These are phyloP conservation scores for Vollenhovia emeryi DNA, from an alignment of 1,140 invertebrate species.

Conservation along the genomic window DNA sequence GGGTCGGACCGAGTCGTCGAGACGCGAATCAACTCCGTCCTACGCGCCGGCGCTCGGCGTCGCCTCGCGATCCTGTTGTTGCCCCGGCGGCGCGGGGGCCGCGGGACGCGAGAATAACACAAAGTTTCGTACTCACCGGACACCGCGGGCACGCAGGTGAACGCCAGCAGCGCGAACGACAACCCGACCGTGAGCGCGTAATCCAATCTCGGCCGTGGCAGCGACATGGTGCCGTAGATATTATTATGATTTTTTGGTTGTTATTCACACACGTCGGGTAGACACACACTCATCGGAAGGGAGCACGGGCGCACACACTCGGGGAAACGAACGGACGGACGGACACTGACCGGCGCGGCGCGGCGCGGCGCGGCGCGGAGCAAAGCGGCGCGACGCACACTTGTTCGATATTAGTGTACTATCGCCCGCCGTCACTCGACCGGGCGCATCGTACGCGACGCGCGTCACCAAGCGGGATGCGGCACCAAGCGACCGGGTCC, in stretches of 20 bases:
- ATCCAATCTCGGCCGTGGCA: conserved; percentile 82
- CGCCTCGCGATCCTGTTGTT: conserved; percentile 79
- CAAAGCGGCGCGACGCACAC: conserved; percentile 58
- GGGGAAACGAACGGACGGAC: conserved; percentile 23
- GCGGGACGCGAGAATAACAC: not conserved
- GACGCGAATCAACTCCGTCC: not conserved
- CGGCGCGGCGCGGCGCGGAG: no score
- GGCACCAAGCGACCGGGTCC: conserved; percentile 53
- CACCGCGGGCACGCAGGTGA: conserved; percentile 69
- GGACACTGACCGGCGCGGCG: conserved; percentile 60
- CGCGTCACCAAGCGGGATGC: conserved; percentile 60
- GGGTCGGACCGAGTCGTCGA: no score
- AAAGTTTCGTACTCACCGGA: conserved; percentile 74
- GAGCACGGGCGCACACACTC: conserved; percentile 77
- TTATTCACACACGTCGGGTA: conserved; percentile 76
- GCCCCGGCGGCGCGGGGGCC: no score
- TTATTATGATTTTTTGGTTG: not conserved
- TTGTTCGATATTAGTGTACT: conserved; percentile 46
- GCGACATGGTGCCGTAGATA: conserved; percentile 78
- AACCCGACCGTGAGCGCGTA: conserved; percentile 74
- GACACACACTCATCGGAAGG: conserved; percentile 81
- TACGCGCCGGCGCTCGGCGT: conserved; percentile 80
- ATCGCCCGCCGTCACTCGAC: conserved; percentile 78
- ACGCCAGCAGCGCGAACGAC: conserved; percentile 67
- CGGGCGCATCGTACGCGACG: conserved; percentile 71